These are phyloP conservation scores for Xerus inauris DNA, from an alignment of 2,113 vertebrate species.

Conservation along the genomic window DNA sequence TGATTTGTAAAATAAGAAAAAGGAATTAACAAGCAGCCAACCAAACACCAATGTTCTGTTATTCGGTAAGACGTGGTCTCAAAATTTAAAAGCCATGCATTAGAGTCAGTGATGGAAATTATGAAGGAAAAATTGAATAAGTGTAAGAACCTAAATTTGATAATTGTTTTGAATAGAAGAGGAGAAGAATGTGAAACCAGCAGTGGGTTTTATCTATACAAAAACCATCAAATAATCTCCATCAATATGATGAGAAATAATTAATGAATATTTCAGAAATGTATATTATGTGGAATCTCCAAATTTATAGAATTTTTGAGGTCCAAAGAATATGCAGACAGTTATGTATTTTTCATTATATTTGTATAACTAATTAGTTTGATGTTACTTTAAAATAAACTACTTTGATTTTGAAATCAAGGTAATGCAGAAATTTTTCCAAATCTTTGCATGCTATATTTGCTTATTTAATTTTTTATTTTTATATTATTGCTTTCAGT, in stretches of 20 bases:
- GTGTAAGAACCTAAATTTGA: background rate
- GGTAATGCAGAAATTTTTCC: background rate
- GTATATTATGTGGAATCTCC: background rate
- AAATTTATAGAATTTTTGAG: background rate
- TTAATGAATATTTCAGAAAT: background rate
- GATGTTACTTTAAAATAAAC: background rate
- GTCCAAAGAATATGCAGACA: background rate
- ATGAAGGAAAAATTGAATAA: background rate
- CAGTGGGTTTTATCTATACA: background rate
- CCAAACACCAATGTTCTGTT: background rate
- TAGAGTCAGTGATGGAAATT: background rate
- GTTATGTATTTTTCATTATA: background rate
- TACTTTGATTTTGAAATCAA: conserved; percentile 5
- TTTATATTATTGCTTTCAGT: background rate
- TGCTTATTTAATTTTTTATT: background rate
- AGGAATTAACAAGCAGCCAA: background rate
- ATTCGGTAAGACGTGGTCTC: background rate
- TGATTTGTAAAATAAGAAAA: background rate
- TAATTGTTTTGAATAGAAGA: background rate
- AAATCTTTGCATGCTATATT: background rate
- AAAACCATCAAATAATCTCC: background rate
- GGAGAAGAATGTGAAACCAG: background rate
- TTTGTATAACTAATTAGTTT: background rate
- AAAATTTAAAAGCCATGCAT: background rate
- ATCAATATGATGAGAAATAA: background rate